Evolutionary conservation across 2,797 vertebrate species (phyloP).

Genomic region (Rhinophrynus dorsalis): DNA sequence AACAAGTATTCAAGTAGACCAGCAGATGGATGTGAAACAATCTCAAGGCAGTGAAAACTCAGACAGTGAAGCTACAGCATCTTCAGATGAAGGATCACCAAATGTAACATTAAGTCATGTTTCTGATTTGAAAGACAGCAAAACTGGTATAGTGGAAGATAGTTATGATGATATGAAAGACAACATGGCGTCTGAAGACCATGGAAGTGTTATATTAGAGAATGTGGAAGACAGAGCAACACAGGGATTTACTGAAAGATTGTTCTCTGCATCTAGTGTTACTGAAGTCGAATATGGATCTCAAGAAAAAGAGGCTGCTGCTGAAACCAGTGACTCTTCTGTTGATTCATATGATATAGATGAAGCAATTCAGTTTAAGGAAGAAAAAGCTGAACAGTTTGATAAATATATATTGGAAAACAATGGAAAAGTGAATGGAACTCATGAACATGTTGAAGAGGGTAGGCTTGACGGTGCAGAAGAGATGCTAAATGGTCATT

Average conservation of each 20-base stretch:
- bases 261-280: neutral
- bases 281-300: neutral
- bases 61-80: constrained; percentile 15
- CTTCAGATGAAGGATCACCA: constrained; percentile 23
- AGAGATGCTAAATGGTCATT: constrained; percentile 21
- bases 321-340: constrained; percentile 13
- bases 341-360: neutral
- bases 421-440: constrained; percentile 20
- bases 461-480: neutral
- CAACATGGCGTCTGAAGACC: neutral
- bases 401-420: neutral
- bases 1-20: rapidly evolving
- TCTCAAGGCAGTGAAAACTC: neutral
- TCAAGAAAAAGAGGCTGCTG: neutral
- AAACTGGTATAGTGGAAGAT: neutral
- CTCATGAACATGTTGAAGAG: neutral
- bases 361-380: neutral
- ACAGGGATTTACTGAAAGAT: neutral
- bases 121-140: neutral
- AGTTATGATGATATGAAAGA: neutral
- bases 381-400: neutral
- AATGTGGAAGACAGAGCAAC: neutral
- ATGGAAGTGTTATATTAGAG: neutral
- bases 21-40: neutral
- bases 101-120: neutral